Evolutionary conservation across 2,113 vertebrate genomes (phyloP), one percentile per base, ranked within the genome.

Genomic region (Etheostoma cragini): DNA sequence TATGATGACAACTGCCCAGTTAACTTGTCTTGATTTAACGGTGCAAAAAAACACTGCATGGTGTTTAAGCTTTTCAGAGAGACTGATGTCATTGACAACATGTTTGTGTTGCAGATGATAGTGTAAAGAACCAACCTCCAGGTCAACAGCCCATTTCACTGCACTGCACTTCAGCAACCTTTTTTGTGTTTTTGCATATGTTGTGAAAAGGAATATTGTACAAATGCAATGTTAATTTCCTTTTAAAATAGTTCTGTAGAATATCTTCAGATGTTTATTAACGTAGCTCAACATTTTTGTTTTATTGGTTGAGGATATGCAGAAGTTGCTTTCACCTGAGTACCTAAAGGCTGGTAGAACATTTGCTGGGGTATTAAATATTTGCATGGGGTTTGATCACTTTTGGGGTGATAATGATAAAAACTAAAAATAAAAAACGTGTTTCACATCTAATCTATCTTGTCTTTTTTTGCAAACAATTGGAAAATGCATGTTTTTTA

Each of bases 31-130:
- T 16, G 10, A 22, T 63, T 3, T 22, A 24, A 24, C 42, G 15
- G 2, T 6, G 8, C 35, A 8, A 12, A n/a, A 1, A 26, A 67
- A 52, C 11, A 15, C 8, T 3, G 12, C 17, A 17, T 35, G 3
- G 4, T 6, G 47, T 35, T 38, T 38, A 30, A 26, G 54, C 10
- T 53, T 52, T 53, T 14, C 57, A 33, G 11, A 50, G n/a, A 53
- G 19, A 15, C 30, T 21, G 15, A 58, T 50, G 13, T 26, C 1
- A 12, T 14, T 21, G 45, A 57, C 68, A 2, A 26, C 52, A 19
- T 63, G 38, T 45, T 38, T 74, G 50, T 74, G 17, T 83, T 81
- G 72, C 85, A 87, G 85, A 65, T 74, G 38, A 52, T 3, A 10
- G 26, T 76, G 19, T 1, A 53, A 75, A 56, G 24, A 54, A 21